Base-by-base conservation (phyloP, 2,888 invertebrate genomes). In the Nasonia oneida region DNA sequence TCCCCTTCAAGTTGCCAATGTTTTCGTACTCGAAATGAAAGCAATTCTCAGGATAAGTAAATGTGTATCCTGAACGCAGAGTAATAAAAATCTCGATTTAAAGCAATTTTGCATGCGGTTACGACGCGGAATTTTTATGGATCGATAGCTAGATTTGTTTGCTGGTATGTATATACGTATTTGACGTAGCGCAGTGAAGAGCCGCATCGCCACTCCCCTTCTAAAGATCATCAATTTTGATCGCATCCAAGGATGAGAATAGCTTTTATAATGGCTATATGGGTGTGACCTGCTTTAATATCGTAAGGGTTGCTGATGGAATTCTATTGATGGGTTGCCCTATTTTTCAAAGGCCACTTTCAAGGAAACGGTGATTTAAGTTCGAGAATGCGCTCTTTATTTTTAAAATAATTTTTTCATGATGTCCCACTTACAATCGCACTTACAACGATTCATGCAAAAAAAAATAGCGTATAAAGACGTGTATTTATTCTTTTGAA, bases 131-230 rank as follows among this genome's bases (percentile, higher is more conserved):
- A 50, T 81, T 85, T 42, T 64, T 73, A 57, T 50, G 71, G 85
- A 85, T 85, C 84, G 81, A 81, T 85, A 75, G 39, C 2, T 4
- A 64, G 71, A 83, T 83, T 71, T 18, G 12, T 42, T 18, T 0
- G 73, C 57, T 2, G 12, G 33, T 70, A 39, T 53, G 37, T 8
- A 14, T 73, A 73, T 3, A 57, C n/a, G 14, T 3, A 14, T 39
- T 37, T 1, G 14, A 18, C 15, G 29, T 23, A 57, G 57, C 47
- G 47, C 29, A 61, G 64, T 89, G 89, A 89, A 88, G 88, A 89
- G 89, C 89, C 87, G 88, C 87, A 88, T 88, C 87, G 85, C 81
- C 67, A 78, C 88, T 76, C 89, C 90, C 90, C 88, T 89, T 89
- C 83, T 88, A 88, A 88, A 15, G 81, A 81, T 84, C 84, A 81